Evolutionary conservation across 2,888 invertebrate species (phyloP), one percentile per base, ranked within the genome.

Genomic region (Pristionchus japonicus): DNA sequence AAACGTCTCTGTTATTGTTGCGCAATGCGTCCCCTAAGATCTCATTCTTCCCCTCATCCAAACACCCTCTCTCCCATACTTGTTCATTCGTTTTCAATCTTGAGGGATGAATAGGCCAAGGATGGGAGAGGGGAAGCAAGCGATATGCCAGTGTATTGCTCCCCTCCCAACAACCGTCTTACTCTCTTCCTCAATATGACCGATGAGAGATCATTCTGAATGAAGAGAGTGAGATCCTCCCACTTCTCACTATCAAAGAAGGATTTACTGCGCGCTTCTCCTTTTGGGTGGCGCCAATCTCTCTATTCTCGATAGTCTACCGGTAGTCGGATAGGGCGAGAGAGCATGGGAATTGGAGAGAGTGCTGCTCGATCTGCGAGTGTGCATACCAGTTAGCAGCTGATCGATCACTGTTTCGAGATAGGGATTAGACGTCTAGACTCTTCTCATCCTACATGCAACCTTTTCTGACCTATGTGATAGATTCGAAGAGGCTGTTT

Each of bases 31-130:
- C 37, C 17, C 13, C 70, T 37, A 37, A 70, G 37, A 77, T 77
- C 47, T 9, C 9, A 13, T 47, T 43, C 37, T 27, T 43, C 77
- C 47, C 17, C 27, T 43, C 37, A 43, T 77, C 70, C 70, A 70
- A 70, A 70, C 70, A 70, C 77, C 77, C 77, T 23, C n/a, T n/a
- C 74, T 74, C 40, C 77, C 43, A 77, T 77, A 77, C 77, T 77
- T 77, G 77, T 77, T 77, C 77, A 47, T 77, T 77, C 77, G 77
- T 77, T 77, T 77, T 77, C 77, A 77, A 43, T 77, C 77, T 77
- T 77, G 77, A 77, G 77, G 43, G 31, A 77, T 77, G 77, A 77
- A 77, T 77, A 77, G 77, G 77, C 40, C 40, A 34, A 67, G 67
- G 67, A 67, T 13, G 34, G 31, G 74, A 37, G 23, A 11, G 74